A percentile compares a stretch with the other conserved stretches of the same genome.
Conservation (phyloP, 1,140 invertebrate genomes). For the Polypedilum pembai region DNA sequence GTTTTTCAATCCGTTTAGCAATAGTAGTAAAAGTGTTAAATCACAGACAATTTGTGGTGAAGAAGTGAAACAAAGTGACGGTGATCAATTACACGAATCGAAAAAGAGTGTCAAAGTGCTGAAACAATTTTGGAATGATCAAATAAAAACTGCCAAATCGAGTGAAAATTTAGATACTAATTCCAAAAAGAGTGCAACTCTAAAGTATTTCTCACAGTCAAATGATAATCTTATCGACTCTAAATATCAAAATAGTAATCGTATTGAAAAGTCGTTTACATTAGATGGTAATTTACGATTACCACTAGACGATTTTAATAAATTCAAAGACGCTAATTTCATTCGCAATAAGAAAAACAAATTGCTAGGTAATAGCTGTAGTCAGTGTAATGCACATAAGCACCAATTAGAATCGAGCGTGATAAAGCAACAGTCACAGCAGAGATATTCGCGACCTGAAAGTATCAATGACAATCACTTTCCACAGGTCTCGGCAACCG, state of each 20-base stretch:
- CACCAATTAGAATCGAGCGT: not conserved
- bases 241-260: not conserved
- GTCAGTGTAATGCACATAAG: not conserved
- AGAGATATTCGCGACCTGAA: not conserved
- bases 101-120: not conserved
- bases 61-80: not conserved
- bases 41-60: not conserved
- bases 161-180: not conserved
- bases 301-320: conserved; percentile 18
- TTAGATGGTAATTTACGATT: not conserved
- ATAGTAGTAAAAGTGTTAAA: conserved; percentile 1
- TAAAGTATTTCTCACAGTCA: not conserved
- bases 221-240: not conserved
- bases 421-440: not conserved
- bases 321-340: conserved; percentile 23
- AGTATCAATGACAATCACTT: conserved; percentile 8
- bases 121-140: conserved; percentile 26
- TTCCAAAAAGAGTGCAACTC: conserved; percentile 4
- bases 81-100: not conserved
- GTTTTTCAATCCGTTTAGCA: conserved; percentile 9
- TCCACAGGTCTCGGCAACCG: conserved; percentile 15
- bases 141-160: conserved; percentile 24
- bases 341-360: not conserved
- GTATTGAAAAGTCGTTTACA: not conserved
- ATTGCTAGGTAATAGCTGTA: not conserved